A percentile compares a stretch with the other conserved stretches of the same genome.
Conservation (phyloP, 64 coral and sea anemone species). For the Pachyseris speciosa region DNA sequence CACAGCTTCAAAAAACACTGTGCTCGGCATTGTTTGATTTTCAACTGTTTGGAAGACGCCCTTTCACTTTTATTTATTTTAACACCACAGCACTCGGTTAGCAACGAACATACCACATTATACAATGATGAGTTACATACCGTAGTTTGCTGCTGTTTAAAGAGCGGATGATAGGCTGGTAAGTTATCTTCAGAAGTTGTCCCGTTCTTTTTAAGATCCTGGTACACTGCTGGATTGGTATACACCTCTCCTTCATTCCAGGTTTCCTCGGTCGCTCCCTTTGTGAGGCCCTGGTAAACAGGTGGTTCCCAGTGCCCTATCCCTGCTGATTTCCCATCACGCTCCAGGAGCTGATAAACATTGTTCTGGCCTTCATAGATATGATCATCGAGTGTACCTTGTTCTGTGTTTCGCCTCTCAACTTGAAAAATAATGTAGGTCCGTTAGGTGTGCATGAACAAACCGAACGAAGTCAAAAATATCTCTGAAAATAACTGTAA, state of each 20-base stretch:
- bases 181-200: neutral
- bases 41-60: too few relatives aligned
- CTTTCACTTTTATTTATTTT: too few relatives aligned
- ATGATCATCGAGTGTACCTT: neutral
- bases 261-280: neutral
- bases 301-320: neutral
- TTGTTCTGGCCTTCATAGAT: neutral
- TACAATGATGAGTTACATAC: neutral
- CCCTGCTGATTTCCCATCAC: neutral
- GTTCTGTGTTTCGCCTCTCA: neutral
- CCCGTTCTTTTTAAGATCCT: neutral
- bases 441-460: neutral
- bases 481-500: neutral
- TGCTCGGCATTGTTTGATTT: too few relatives aligned
- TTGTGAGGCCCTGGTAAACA: neutral
- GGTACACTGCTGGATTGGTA: slow-evolving; percentile 14
- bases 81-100: too few relatives aligned
- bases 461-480: neutral
- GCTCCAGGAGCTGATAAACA: neutral
- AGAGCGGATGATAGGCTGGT: slow-evolving; percentile 3
- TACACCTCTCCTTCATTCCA: neutral
- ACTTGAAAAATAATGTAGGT: neutral
- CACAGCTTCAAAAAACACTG: too few relatives aligned
- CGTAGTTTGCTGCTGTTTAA: slow-evolving; percentile 6
- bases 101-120: too few relatives aligned